Evolutionary conservation across 2,888 invertebrate genomes (phyloP).

Genomic region (Mythimna impura): DNA sequence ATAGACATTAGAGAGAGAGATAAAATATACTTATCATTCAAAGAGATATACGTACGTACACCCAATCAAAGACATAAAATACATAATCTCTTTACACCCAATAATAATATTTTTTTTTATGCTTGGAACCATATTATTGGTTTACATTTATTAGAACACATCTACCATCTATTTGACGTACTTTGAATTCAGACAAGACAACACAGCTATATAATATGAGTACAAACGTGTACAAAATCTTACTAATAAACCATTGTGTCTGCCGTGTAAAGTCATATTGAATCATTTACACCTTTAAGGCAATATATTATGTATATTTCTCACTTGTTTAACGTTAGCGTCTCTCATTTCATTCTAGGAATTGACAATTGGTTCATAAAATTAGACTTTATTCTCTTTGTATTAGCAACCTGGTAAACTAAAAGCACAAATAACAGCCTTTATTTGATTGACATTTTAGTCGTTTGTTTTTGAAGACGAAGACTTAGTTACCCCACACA

Average conservation of each 20-base stretch:
- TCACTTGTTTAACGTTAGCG: neutral
- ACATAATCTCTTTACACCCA: too few species aligned
- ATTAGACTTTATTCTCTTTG: neutral
- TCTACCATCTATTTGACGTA: neutral
- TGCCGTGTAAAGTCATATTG: neutral
- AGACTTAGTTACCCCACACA: neutral
- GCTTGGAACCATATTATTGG: neutral
- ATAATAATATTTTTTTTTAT: neutral
- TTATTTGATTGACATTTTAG: neutral
- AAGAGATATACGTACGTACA: neutral
- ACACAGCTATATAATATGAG: too few species aligned
- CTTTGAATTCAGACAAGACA: neutral
- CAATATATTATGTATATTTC: neutral
- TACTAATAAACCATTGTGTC: neutral
- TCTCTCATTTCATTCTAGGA: neutral
- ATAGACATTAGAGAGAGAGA: neutral
- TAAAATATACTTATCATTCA: neutral
- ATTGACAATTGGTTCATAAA: neutral
- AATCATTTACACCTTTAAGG: neutral
- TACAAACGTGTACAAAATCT: neutral
- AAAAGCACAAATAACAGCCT: neutral
- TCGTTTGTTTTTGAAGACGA: constrained; percentile 7
- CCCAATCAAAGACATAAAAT: too few species aligned
- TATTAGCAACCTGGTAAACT: neutral
- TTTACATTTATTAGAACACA: neutral